These are phyloP conservation scores for Burhinus oedicnemus DNA, from an alignment of 2,113 vertebrate species.

Conservation along the genomic window DNA sequence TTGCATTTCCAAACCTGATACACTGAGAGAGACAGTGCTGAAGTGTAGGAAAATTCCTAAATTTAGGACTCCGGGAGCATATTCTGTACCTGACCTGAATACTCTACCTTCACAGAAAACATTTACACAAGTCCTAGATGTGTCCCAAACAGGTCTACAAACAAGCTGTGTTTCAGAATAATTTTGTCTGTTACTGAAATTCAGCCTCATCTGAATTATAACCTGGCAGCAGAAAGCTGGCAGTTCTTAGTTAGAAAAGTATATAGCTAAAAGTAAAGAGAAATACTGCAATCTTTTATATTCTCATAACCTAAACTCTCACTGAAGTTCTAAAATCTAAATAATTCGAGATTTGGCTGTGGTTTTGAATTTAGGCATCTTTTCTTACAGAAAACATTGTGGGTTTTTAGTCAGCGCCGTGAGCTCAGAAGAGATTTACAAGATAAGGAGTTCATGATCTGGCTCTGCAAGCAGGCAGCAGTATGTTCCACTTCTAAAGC, in stretches of 20 bases:
- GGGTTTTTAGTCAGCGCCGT: neutral
- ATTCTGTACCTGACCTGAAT: neutral
- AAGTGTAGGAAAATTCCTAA: slow-evolving; percentile 16
- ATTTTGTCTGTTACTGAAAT: slow-evolving; percentile 14
- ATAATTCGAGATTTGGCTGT: neutral
- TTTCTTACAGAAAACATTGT: neutral
- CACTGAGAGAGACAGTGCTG: neutral
- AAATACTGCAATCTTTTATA: neutral
- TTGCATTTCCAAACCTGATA: neutral
- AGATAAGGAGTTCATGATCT: neutral
- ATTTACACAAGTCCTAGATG: neutral
- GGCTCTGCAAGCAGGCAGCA: neutral
- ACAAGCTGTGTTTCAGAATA: neutral
- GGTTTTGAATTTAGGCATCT: neutral
- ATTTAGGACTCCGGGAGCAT: neutral
- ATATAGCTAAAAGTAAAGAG: neutral
- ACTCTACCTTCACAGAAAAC: neutral
- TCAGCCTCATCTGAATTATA: neutral
- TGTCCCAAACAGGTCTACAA: neutral
- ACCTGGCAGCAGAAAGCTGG: neutral
- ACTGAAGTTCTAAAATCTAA: neutral
- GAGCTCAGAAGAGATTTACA: neutral
- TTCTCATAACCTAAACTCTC: neutral
- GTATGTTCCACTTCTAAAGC: neutral
- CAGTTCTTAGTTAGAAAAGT: neutral